Evolutionary conservation across 2,888 invertebrate genomes (phyloP), one percentile per base, ranked within the genome.

Genomic region (Eupithecia centaureata): DNA sequence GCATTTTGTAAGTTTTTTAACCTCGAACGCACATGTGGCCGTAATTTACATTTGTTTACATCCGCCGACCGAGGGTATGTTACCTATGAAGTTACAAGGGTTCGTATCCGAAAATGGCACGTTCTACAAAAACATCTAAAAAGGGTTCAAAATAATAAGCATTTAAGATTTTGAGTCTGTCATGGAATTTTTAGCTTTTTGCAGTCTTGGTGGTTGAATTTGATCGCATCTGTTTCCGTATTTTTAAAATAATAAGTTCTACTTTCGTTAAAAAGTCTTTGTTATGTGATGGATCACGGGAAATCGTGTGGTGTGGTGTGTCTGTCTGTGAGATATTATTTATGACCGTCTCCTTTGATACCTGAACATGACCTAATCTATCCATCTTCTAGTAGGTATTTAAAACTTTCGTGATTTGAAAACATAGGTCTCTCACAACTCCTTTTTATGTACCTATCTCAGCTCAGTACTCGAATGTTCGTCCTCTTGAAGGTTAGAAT

Each of bases 11-110:
- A 82, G 82, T 82, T 87, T 88, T 87, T 87, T 86, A 87, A 86
- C 82, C 82, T 82, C 81, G 79, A 76, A 75, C 79, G 78, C 88
- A 89, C 90, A 89, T 88, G 88, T 89, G 89, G 82, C 76, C 73
- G 81, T 86, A 83, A 86, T 86, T 86, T 86, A 86, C 79, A 84
- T 84, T 86, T 89, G 89, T 90, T 90, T 89, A 90, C 88, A 88
- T 88, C 88, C 90, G 90, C 81, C 83, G 82, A 78, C 80, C 83
- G 80, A 86, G 89, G 88, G 88, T 87, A 79, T 76, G 76, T 83
- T 82, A 85, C 82, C 84, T 83, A 78, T 78, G 72, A 74, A 72
- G 74, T 74, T 70, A 68, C 63, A 70, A 68, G 71, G 67, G 72
- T 59, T 61, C 30, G 47, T 58, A 64, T 65, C 60, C 61, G 33